Conservation (phyloP, 2,888 invertebrate species). For the Meghimatium bilineatum region DNA sequence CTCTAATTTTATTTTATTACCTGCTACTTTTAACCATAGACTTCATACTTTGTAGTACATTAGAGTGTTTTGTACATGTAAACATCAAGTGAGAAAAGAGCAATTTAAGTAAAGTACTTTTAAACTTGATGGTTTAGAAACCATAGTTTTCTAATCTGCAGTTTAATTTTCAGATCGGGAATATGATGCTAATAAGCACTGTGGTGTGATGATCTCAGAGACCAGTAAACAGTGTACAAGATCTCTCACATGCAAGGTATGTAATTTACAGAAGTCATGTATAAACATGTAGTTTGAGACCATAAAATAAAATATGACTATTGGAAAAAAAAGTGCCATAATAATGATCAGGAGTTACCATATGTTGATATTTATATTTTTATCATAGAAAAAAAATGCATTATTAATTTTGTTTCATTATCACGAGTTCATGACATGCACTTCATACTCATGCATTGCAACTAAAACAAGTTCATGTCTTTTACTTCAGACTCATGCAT, state of each 20-base stretch:
- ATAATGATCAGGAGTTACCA: neutral
- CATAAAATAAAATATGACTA: neutral
- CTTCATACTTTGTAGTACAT: neutral
- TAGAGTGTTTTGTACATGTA: neutral
- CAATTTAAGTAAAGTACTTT: neutral
- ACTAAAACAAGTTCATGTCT: too few species aligned
- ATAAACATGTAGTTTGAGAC: neutral
- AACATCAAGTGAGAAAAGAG: too few species aligned
- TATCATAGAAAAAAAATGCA: neutral
- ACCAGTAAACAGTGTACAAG: slow-evolving; percentile 86
- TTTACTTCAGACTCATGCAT: too few species aligned
- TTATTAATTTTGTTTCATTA: too few species aligned
- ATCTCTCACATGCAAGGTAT: slow-evolving; percentile 84
- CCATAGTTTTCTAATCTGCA: neutral
- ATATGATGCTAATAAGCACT: slow-evolving; percentile 89
- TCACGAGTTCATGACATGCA: too few species aligned
- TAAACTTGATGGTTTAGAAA: neutral
- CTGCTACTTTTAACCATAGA: neutral
- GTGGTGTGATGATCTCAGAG: slow-evolving; percentile 84
- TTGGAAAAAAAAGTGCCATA: neutral
- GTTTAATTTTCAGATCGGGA: slow-evolving; percentile 80
- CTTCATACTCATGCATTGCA: too few species aligned
- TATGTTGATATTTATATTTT: neutral
- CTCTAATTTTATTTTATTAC: too few species aligned
- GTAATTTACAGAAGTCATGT: slow-evolving; percentile 56